A percentile compares a stretch with the other conserved stretches of the same genome.
Conservation (phyloP, 1,140 invertebrate species). For the Saccostrea cuccullata region DNA sequence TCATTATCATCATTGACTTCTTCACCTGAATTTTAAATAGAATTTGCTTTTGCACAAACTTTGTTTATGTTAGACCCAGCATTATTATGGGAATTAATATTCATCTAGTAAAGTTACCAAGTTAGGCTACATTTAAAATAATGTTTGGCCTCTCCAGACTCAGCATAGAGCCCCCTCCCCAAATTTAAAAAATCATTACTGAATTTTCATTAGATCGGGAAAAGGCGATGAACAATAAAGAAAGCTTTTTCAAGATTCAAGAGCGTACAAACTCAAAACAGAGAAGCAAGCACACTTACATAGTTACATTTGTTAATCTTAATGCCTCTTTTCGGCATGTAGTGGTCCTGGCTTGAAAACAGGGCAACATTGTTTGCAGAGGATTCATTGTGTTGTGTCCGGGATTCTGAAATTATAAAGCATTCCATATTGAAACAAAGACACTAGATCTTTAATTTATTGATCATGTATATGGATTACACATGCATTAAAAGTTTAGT, state of each 20-base stretch:
- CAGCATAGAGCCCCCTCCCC: too few relatives aligned
- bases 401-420: neutral
- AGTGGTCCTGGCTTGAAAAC: neutral
- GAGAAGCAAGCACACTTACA: conserved; percentile 10
- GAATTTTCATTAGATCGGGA: conserved; percentile 5
- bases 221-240: neutral
- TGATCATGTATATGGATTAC: too few relatives aligned
- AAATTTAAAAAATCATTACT: neutral
- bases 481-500: neutral
- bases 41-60: neutral
- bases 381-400: neutral
- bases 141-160: too few relatives aligned
- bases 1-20: neutral
- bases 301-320: neutral
- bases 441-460: neutral
- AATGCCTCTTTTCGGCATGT: neutral
- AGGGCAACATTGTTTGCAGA: neutral
- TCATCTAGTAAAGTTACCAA: too few relatives aligned
- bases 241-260: neutral
- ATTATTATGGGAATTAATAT: too few relatives aligned
- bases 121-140: too few relatives aligned
- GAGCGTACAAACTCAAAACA: neutral
- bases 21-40: neutral
- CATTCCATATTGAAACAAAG: neutral
- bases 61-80: neutral